These are phyloP conservation scores for Agrilus mali DNA, from an alignment of 2,888 invertebrate species.

Conservation along the genomic window DNA sequence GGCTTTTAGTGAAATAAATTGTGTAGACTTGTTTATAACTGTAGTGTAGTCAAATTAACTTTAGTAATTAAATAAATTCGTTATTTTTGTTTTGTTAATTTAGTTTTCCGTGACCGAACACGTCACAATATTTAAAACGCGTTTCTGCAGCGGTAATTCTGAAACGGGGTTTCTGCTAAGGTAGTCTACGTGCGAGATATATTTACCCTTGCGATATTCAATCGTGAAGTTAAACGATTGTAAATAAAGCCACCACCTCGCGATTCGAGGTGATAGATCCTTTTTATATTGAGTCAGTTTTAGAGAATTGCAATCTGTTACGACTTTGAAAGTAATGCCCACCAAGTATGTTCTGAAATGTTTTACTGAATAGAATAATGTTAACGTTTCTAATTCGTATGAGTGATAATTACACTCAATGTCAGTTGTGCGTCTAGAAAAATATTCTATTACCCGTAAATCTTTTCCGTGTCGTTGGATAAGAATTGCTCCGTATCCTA, in stretches of 20 bases:
- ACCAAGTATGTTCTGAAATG: conserved; percentile 18
- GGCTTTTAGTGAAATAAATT: no score
- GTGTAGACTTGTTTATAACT: no score
- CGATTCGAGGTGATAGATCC: conserved; percentile 19
- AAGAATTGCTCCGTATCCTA: no score
- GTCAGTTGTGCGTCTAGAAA: conserved; percentile 14
- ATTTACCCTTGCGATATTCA: conserved; percentile 8
- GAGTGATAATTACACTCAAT: conserved; percentile 19
- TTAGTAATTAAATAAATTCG: no score
- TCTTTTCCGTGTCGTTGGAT: no score
- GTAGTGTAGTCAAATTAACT: no score
- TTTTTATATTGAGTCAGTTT: conserved; percentile 18
- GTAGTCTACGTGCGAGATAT: conserved; percentile 10
- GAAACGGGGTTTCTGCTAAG: conserved; percentile 8
- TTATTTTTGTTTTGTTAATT: no score
- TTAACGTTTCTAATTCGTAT: conserved; percentile 22
- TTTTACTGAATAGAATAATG: conserved; percentile 18
- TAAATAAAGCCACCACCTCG: conserved; percentile 21
- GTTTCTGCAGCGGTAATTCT: no score
- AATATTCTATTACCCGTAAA: conserved; percentile 16
- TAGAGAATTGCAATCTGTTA: conserved; percentile 23
- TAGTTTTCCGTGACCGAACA: no score
- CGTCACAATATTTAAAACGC: no score
- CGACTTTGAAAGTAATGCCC: conserved; percentile 15
- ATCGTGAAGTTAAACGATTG: conserved; percentile 15